These are phyloP conservation scores for Morone saxatilis DNA, from an alignment of 2,113 vertebrate species.

Conservation along the genomic window DNA sequence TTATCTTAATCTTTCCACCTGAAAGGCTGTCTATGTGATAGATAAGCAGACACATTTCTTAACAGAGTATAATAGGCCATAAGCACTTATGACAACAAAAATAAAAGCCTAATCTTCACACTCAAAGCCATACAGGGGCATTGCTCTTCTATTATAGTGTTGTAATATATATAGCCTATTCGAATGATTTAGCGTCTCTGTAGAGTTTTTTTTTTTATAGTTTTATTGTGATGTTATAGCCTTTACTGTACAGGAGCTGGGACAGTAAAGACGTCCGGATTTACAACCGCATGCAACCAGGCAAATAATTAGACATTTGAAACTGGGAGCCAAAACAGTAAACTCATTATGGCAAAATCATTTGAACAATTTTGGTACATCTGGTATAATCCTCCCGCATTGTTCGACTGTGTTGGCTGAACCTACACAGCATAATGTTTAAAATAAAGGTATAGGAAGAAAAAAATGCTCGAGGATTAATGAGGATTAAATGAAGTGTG, in stretches of 20 bases:
- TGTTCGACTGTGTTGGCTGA: neutral
- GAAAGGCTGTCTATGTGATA: neutral
- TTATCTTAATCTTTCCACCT: conserved; percentile 2
- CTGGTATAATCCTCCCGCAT: neutral
- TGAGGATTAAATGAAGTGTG: conserved; percentile 14
- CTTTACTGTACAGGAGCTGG: neutral
- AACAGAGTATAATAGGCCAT: neutral
- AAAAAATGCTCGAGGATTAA: neutral
- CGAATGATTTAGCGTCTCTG: neutral
- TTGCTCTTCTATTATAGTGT: neutral
- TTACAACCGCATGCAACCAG: neutral
- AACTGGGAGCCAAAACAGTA: neutral
- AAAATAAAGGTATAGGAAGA: neutral
- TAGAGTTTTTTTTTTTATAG: neutral
- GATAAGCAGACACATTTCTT: neutral
- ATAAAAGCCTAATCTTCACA: neutral
- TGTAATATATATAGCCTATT: neutral
- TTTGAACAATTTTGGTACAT: neutral
- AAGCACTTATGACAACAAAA: neutral
- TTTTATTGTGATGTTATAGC: neutral
- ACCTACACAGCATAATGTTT: neutral
- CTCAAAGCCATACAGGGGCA: neutral
- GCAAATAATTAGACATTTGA: neutral
- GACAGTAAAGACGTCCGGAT: neutral
- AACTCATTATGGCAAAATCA: neutral